phyloP scores from a whole-genome alignment of 2,888 invertebrate species.

The Formica aserva region DNA sequence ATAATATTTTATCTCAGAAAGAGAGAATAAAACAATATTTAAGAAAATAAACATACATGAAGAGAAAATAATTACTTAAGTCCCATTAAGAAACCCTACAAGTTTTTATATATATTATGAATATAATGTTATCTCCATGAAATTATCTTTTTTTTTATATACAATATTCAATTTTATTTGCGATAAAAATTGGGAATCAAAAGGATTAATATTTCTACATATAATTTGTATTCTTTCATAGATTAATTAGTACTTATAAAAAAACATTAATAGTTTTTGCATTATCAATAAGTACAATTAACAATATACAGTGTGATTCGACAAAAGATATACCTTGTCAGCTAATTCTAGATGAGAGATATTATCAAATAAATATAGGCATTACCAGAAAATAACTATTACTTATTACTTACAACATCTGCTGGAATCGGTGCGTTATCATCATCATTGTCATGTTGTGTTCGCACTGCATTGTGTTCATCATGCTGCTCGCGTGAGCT shows the following conservation, averaged over 20 bases:
- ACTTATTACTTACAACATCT: slow-evolving; percentile 71
- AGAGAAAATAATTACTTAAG: neutral
- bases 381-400: neutral
- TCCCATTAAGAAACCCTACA: neutral
- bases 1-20: neutral
- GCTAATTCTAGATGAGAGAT: neutral
- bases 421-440: slow-evolving; percentile 76
- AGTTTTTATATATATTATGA: neutral
- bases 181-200: neutral
- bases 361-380: neutral
- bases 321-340: neutral
- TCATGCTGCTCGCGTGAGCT: neutral
- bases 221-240: neutral
- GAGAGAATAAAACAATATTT: neutral
- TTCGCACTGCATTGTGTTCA: neutral
- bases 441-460: slow-evolving; percentile 23
- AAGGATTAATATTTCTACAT: neutral
- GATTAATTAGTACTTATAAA: neutral
- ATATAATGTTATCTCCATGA: neutral
- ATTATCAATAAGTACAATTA: neutral
- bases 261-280: neutral
- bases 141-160: neutral
- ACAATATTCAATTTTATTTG: neutral
- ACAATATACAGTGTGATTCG: neutral
- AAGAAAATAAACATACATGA: neutral